Evolutionary conservation across 2,113 vertebrate species (phyloP).

Genomic region (Grallaria varia): DNA sequence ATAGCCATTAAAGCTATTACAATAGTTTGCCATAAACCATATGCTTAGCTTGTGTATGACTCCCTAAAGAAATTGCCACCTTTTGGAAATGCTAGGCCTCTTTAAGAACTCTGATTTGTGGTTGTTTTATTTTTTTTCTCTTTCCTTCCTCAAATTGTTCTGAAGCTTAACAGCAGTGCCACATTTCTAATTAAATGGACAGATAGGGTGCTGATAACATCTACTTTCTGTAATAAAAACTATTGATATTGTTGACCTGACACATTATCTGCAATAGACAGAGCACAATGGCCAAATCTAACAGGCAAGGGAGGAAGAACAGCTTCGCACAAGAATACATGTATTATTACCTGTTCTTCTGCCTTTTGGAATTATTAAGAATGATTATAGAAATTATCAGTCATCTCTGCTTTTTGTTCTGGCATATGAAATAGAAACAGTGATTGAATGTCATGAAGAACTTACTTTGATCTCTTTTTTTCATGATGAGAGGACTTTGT

Average conservation of each 20-base stretch:
- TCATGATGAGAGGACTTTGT: not conserved
- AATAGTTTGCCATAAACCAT: not conserved
- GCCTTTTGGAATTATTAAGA: constrained; percentile 40
- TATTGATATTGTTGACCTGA: constrained; percentile 70
- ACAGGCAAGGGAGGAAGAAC: not conserved
- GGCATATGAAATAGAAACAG: constrained; percentile 8
- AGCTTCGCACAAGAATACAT: constrained; percentile 16
- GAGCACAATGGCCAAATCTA: constrained; percentile 31
- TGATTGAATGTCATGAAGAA: constrained; percentile 1
- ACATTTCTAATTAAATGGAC: constrained; percentile 73
- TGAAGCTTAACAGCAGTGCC: constrained; percentile 26
- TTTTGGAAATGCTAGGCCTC: not conserved
- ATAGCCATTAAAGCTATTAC: not conserved
- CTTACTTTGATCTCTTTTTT: constrained; percentile 9
- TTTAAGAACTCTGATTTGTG: not conserved
- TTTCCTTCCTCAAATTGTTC: constrained; percentile 4
- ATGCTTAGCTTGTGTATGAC: not conserved
- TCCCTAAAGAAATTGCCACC: not conserved
- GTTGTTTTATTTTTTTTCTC: not conserved
- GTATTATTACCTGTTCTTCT: constrained; percentile 23
- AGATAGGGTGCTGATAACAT: constrained; percentile 66
- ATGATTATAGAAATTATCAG: constrained; percentile 52
- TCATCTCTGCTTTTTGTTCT: constrained; percentile 42
- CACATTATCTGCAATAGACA: constrained; percentile 69
- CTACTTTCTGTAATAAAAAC: constrained; percentile 69